These are phyloP conservation scores for Conomelus anceps DNA, from an alignment of 2,888 invertebrate genomes.

Conservation along the genomic window DNA sequence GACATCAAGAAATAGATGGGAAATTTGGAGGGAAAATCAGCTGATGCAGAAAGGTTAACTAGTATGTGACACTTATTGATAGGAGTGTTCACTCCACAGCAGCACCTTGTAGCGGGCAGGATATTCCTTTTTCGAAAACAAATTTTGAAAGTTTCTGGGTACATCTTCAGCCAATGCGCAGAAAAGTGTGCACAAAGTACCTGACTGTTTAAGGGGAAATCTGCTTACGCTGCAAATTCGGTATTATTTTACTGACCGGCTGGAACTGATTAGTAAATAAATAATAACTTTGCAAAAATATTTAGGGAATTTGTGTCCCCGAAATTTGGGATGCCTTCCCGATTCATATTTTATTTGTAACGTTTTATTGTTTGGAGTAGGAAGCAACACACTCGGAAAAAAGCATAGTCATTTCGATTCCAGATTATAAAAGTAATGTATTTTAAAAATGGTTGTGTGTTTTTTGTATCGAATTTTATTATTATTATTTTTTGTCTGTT, in stretches of 20 bases:
- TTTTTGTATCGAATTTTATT: neutral
- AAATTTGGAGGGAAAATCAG: neutral
- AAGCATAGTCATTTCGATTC: neutral
- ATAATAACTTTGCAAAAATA: too few species aligned
- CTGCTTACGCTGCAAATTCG: neutral
- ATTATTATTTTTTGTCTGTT: neutral
- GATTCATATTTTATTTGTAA: too few species aligned
- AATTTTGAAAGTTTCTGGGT: too few species aligned
- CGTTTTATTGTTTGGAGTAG: neutral
- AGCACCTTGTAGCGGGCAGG: too few species aligned
- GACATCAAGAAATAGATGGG: neutral
- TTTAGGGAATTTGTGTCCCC: neutral
- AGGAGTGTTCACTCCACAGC: too few species aligned
- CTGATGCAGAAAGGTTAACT: neutral
- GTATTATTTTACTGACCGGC: neutral
- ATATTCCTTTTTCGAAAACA: too few species aligned
- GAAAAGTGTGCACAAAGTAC: too few species aligned
- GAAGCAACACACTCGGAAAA: neutral
- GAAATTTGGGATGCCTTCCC: neutral
- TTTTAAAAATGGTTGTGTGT: neutral
- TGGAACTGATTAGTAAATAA: neutral
- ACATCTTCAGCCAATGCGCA: too few species aligned
- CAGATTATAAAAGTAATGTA: neutral
- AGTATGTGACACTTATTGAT: too few species aligned
- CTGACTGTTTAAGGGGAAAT: neutral